These are phyloP conservation scores for Lepidochitona cinerea DNA, from an alignment of 2,888 invertebrate genomes.

Conservation along the genomic window DNA sequence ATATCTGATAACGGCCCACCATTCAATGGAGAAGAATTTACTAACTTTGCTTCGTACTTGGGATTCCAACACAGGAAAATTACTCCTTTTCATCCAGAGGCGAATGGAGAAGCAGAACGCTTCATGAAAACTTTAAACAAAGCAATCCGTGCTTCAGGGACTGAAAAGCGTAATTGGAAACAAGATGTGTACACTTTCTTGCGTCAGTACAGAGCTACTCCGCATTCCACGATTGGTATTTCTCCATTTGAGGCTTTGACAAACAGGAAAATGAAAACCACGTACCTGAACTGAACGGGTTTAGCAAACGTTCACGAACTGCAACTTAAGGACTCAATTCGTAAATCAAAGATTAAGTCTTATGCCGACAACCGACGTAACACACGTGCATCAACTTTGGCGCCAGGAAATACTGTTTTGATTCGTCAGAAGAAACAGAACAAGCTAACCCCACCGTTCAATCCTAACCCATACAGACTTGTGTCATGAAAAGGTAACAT, in stretches of 20 bases:
- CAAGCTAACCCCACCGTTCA: not conserved
- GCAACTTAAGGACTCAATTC: not conserved
- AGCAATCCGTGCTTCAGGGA: not conserved
- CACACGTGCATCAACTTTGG: not conserved
- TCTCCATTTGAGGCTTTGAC: not conserved
- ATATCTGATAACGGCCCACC: constrained; percentile 1
- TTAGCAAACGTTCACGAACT: not conserved
- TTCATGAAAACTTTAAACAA: not conserved
- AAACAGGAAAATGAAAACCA: not conserved
- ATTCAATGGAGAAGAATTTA: constrained; percentile 17
- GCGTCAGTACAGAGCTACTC: not conserved
- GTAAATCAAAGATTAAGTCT: not conserved
- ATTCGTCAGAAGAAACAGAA: not conserved
- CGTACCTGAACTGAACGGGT: not conserved
- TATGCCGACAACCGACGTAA: not conserved
- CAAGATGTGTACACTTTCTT: not conserved
- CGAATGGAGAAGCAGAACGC: too few species aligned
- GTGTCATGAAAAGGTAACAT: not conserved
- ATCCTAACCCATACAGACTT: not conserved
- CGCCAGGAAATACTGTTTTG: not conserved
- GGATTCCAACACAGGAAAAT: constrained; percentile 17
- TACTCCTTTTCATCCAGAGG: not conserved
- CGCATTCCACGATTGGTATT: not conserved
- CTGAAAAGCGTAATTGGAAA: not conserved
- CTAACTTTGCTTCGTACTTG: constrained; percentile 8